Conservation (phyloP, 2,113 vertebrate genomes). For the Petrocephalus microphthalmus region DNA sequence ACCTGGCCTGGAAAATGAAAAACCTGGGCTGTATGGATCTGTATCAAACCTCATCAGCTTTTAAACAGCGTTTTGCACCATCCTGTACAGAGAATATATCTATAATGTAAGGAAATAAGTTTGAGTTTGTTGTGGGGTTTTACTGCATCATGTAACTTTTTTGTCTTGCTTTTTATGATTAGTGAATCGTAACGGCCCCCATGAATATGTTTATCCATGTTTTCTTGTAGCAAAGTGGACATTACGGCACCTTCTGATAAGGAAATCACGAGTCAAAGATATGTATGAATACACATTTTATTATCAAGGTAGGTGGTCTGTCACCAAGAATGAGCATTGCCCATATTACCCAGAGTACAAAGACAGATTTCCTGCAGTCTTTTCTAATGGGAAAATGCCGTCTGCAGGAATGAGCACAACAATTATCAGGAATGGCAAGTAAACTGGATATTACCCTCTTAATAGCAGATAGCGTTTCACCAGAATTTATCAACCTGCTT, state of each 20-base stretch:
- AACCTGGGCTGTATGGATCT: neutral
- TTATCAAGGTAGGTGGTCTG: constrained; percentile 1
- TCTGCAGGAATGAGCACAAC: neutral
- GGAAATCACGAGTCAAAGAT: neutral
- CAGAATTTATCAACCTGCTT: neutral
- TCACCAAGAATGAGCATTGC: neutral
- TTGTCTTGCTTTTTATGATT: neutral
- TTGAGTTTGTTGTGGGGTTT: neutral
- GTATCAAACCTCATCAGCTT: neutral
- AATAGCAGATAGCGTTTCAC: neutral
- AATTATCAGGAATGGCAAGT: neutral
- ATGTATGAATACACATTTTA: neutral
- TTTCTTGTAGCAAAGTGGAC: neutral
- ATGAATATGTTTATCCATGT: neutral
- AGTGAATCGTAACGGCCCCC: too few relatives aligned
- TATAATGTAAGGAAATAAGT: neutral
- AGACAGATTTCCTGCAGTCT: neutral
- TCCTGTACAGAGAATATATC: neutral
- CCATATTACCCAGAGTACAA: neutral
- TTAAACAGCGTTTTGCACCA: neutral
- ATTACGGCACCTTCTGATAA: neutral
- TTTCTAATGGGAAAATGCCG: neutral
- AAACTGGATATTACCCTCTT: neutral
- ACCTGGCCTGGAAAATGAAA: neutral
- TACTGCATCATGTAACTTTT: neutral